These are phyloP conservation scores for Belonocnema kinseyi DNA, from an alignment of 1,140 invertebrate genomes.

Conservation along the genomic window DNA sequence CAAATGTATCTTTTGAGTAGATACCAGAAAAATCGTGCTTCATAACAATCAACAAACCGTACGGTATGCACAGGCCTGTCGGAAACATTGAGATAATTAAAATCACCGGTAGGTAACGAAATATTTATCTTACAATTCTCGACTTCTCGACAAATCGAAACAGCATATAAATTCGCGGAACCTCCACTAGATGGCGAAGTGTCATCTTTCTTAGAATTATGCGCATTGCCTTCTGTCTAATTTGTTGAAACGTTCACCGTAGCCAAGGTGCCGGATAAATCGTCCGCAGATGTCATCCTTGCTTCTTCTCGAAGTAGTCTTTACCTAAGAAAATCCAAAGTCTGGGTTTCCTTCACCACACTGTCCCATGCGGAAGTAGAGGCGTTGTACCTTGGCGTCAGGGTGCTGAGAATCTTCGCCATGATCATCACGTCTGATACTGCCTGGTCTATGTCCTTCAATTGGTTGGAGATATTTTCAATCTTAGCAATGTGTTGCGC, in stretches of 20 bases:
- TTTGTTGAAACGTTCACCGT: conserved; percentile 7
- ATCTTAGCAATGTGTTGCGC: too few species aligned
- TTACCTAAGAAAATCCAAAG: conserved; percentile 13
- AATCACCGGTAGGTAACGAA: conserved; percentile 20
- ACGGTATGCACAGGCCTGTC: conserved; percentile 39
- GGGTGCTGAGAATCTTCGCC: too few species aligned
- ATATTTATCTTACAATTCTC: not conserved
- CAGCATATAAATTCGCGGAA: not conserved
- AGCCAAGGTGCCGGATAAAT: conserved; percentile 37
- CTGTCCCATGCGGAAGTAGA: conserved; percentile 45
- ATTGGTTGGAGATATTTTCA: too few species aligned
- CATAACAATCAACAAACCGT: conserved; percentile 46
- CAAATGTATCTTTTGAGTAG: conserved; percentile 36
- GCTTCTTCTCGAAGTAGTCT: conserved; percentile 37
- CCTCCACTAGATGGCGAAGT: not conserved
- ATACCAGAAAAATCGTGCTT: conserved; percentile 39
- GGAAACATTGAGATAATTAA: conserved; percentile 46
- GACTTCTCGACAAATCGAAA: not conserved
- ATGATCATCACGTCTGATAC: too few species aligned
- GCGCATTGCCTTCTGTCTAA: conserved; percentile 9
- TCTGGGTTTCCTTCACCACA: conserved; percentile 30
- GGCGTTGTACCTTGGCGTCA: not conserved
- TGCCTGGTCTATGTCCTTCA: too few species aligned
- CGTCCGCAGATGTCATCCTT: not conserved
- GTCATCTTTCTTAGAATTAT: not conserved